Conservation (phyloP, 1,140 invertebrate species). For the Propsilocerus akamusi region DNA sequence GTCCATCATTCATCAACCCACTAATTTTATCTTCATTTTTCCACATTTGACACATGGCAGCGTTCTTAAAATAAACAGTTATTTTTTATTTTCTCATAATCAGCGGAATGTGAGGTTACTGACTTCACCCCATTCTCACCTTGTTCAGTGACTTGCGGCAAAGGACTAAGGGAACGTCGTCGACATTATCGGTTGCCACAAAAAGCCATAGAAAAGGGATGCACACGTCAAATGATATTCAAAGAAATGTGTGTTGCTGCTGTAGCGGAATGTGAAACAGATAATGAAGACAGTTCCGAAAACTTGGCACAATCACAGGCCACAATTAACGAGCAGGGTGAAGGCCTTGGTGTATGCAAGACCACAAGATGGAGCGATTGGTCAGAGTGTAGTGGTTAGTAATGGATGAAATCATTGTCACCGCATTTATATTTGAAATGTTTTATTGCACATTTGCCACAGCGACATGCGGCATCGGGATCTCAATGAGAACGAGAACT, state of each 20-base stretch:
- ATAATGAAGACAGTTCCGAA: conserved; percentile 22
- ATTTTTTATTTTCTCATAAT: neutral
- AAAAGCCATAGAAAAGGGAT: conserved; percentile 56
- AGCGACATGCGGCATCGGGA: conserved; percentile 59
- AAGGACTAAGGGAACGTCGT: conserved; percentile 65
- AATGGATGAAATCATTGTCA: neutral
- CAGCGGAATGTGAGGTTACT: conserved; percentile 59
- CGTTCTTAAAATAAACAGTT: neutral
- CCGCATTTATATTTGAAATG: neutral
- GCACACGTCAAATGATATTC: conserved; percentile 60
- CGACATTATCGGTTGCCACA: conserved; percentile 56
- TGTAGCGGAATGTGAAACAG: conserved; percentile 43
- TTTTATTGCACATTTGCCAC: conserved; percentile 63
- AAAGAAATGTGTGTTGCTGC: conserved; percentile 75
- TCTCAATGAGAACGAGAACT: conserved; percentile 47
- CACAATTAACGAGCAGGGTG: conserved; percentile 17
- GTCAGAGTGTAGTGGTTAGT: neutral
- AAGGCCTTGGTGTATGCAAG: conserved; percentile 37
- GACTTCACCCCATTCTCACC: conserved; percentile 56
- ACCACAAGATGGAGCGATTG: conserved; percentile 46
- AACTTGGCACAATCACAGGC: conserved; percentile 18
- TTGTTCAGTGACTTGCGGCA: conserved; percentile 75
- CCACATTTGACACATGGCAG: neutral
- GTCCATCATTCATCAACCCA: neutral
- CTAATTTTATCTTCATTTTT: neutral